Percentiles rank a stretch among this genome's conserved stretches.
Evolutionary conservation across 1,140 invertebrate species (phyloP).

Genomic region (Homarus americanus): DNA sequence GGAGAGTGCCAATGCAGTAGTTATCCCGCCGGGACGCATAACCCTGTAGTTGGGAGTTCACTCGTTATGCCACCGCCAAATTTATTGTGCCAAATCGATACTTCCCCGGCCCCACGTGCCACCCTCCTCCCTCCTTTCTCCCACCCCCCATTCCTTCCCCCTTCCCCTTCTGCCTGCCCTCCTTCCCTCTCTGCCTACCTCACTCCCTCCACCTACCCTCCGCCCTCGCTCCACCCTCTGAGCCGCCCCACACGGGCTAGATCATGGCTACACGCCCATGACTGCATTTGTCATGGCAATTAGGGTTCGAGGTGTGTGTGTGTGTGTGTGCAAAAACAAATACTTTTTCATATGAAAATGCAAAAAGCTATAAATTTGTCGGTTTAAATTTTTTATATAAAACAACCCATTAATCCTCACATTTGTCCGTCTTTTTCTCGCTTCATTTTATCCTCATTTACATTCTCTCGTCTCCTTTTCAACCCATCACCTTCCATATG

Average conservation of each 20-base stretch:
- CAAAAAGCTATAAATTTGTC: background rate
- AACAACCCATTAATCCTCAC: too few relatives aligned
- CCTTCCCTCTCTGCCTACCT: background rate
- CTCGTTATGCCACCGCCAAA: conserved; percentile 52
- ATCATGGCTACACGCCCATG: conserved; percentile 43
- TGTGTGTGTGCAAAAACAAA: conserved; percentile 24
- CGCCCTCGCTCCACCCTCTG: background rate
- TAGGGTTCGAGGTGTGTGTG: background rate
- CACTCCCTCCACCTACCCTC: background rate
- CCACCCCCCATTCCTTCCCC: background rate
- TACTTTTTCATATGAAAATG: conserved; percentile 1
- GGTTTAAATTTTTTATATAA: background rate
- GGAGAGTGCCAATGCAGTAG: conserved; percentile 3
- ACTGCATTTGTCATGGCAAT: conserved; percentile 26
- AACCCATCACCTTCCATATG: too few relatives aligned
- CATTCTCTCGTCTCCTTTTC: too few relatives aligned
- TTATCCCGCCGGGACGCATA: conserved; percentile 28
- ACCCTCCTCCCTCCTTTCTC: conserved; percentile 36
- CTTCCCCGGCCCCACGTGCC: conserved; percentile 29
- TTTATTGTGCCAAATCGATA: conserved; percentile 69
- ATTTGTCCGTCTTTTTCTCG: too few relatives aligned
- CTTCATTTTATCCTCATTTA: too few relatives aligned
- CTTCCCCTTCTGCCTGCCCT: background rate
- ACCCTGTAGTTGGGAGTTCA: conserved; percentile 59
- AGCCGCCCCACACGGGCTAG: conserved; percentile 13